Base-by-base conservation (phyloP, 2,797 vertebrate genomes). In the Pterois miles region DNA sequence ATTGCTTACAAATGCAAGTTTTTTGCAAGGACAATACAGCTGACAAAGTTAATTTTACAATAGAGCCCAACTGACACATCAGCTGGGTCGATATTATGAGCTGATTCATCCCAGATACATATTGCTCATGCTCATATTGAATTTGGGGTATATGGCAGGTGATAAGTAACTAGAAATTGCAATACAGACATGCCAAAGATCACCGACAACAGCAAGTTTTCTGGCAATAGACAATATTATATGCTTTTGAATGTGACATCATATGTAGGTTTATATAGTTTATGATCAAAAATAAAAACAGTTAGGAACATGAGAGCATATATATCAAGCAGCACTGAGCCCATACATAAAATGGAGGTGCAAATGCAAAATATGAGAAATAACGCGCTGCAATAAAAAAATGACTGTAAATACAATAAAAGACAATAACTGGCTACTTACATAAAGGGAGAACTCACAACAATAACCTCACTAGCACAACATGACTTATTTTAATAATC, bases 11-110 rank as follows among this genome's bases (percentile, higher is more conserved):
- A 38, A 62, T 63, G 22, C 36, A 25, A 22, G 34, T 38, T 38
- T 46, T 46, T 10, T 0, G 6, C 40, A 36, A 48, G 13, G n/a
- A 53, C 48, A 65, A 73, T 22, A 46, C 59, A 70, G 43, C 50
- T 54, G 76, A 52, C 69, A 81, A 82, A 72, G 78, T 83, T 38
- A 2, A 34, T 2, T n/a, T 14, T 38, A 14, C 58, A 23, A 38
- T 2, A 14, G 33, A 62, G 59, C 22, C 9, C 34, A 23, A 40
- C 36, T 22, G 62, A 46, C 43, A 36, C 31, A 33, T 33, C 18
- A 2, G 18, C 18, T 11, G 18, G 31, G 11, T 25, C n/a, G 22
- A 25, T 25, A 13, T 53, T 53, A 25, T 10, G 6, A 27, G 33
- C 23, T 27, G 33, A 38, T 20, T 29, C 25, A 14, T 68, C 23